phyloP scores from a whole-genome alignment of 2,797 vertebrate species.

The Anguilla marmorata region DNA sequence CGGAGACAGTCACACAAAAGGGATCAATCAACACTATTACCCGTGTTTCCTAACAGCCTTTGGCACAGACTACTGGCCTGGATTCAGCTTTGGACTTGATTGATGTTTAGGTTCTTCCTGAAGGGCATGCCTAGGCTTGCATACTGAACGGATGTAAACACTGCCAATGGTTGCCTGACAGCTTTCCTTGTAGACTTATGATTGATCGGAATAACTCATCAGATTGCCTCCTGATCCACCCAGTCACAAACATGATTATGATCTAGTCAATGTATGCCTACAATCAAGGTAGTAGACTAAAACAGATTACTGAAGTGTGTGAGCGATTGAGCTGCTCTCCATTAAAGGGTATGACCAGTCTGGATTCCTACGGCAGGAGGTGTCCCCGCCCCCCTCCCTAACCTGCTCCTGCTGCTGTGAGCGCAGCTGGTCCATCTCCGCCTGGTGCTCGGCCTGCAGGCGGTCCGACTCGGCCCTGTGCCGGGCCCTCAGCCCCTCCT shows the following conservation, averaged over 20 bases:
- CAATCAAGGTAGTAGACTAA: too few species aligned
- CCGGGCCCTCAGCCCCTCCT: slow-evolving; percentile 79
- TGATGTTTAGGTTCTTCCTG: not conserved
- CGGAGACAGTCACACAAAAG: slow-evolving; percentile 7
- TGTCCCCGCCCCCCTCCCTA: slow-evolving; percentile 21
- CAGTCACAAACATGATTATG: not conserved
- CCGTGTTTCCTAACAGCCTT: not conserved
- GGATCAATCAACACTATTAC: not conserved
- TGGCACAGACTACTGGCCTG: not conserved
- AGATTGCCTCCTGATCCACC: slow-evolving; percentile 22
- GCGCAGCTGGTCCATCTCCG: slow-evolving; percentile 78
- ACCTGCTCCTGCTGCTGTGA: slow-evolving; percentile 89
- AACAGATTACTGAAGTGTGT: not conserved
- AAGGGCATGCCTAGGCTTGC: not conserved
- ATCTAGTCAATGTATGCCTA: not conserved
- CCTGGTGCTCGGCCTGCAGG: slow-evolving; percentile 78
- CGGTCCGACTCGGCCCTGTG: slow-evolving; percentile 71
- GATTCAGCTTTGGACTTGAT: not conserved
- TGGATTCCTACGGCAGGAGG: too few species aligned
- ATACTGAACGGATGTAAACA: not conserved
- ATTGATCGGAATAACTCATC: not conserved
- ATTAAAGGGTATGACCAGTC: not conserved
- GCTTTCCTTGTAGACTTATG: not conserved
- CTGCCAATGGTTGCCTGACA: not conserved
- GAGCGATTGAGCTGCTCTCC: not conserved